These are phyloP conservation scores for Eleginops maclovinus DNA, from an alignment of 2,113 vertebrate species.

Conservation along the genomic window DNA sequence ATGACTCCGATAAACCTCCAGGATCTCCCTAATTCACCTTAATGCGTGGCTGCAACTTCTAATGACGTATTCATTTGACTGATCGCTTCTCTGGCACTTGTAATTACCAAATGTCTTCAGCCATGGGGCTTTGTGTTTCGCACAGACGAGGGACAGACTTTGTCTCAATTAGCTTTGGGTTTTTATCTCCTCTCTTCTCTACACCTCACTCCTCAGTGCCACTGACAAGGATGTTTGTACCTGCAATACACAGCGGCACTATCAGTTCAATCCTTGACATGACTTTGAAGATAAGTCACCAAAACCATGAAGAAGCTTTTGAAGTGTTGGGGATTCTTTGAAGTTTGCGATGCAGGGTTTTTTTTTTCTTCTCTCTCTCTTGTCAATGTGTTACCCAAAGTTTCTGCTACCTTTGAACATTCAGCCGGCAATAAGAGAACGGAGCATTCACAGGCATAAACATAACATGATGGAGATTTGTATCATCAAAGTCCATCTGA, in stretches of 20 bases:
- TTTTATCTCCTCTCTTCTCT: constrained; percentile 71
- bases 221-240: constrained; percentile 71
- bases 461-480: constrained; percentile 64
- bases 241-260: constrained; percentile 58
- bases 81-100: constrained; percentile 62
- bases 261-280: constrained; percentile 68
- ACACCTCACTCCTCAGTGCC: constrained; percentile 62
- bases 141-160: constrained; percentile 68
- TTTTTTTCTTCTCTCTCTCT: no score
- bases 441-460: constrained; percentile 43
- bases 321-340: constrained; percentile 72
- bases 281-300: constrained; percentile 78
- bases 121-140: constrained; percentile 55
- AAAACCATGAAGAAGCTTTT: constrained; percentile 72
- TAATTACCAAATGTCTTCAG: constrained; percentile 77
- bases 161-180: constrained; percentile 79
- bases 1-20: constrained; percentile 54
- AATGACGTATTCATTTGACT: constrained; percentile 72
- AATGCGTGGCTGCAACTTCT: constrained; percentile 64
- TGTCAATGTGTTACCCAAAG: constrained; percentile 51
- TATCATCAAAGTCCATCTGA: constrained; percentile 68
- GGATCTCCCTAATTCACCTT: constrained; percentile 55
- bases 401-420: constrained; percentile 71
- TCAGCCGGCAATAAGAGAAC: constrained; percentile 47
- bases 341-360: constrained; percentile 49